Base-by-base conservation (phyloP, 1,140 invertebrate genomes). In the Drosophila teissieri region DNA sequence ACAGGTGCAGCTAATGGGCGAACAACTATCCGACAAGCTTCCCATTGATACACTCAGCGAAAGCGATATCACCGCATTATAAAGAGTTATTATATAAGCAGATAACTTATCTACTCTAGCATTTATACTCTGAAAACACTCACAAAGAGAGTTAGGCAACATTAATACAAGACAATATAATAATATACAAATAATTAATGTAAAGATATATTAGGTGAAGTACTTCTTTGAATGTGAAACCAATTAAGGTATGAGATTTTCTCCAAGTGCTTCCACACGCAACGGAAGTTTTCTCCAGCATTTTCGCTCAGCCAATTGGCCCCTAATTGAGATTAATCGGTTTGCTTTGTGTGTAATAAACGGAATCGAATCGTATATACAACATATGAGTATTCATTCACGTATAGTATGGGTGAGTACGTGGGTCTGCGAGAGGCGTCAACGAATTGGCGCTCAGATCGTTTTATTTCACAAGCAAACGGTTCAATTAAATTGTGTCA, bases 401-500 rank as follows among this genome's bases (percentile, higher is more conserved):
- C 12, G 22, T 51, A 12, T 10, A 17, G 11, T 65, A 46, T 44
- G 5, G 39, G 24, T 12, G 12, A 58, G 34, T 49, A 11, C 19
- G 24, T 58, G 31, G 10, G 17, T 19, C 22, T 53, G 6, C 10
- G 49, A 45, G 39, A 70, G 44, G 69, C 52, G 62, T 64, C 67
- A 70, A 52, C 36, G 5, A 67, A 65, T 67, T 67, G 72, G 63
- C 65, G 39, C 62, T 37, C 44, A 64, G 63, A 62, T 65, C 78
- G 51, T 57, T 73, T 57, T 58, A 42, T 61, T 74, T 79, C 34
- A 34, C 76, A 70, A 61, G 51, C 74, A 12, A 77, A 44, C 11
- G 62, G 64, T 45, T 40, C 83, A 88, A 88, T 88, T 89, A 69
- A 88, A 88, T 83, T 88, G 83, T 88, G 83, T 83, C 83, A 88